Evolutionary conservation across 2,797 vertebrate genomes (phyloP).

Genomic region (Hapalemur alaotrensis): DNA sequence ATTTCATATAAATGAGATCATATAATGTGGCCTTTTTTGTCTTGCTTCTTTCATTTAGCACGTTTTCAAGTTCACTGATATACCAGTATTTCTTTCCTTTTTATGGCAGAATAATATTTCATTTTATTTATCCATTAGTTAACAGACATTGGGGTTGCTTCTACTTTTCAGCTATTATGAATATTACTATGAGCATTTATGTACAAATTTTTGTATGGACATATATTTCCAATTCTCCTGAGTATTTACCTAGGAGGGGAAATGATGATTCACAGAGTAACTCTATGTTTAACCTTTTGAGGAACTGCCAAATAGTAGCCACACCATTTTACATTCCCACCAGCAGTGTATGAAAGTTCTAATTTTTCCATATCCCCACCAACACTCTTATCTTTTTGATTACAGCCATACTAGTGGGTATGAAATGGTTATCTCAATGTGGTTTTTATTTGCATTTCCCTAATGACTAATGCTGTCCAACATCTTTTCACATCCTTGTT

Average conservation of each 20-base stretch:
- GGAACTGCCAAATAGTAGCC: not conserved
- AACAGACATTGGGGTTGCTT: not conserved
- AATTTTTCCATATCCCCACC: not conserved
- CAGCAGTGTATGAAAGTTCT: not conserved
- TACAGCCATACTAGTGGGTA: not conserved
- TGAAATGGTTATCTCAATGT: not conserved
- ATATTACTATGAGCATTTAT: not conserved
- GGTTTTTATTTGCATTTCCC: not conserved
- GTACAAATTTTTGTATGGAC: not conserved
- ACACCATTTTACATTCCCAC: not conserved
- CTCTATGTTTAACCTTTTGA: not conserved
- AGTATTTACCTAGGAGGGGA: not conserved
- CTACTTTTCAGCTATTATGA: not conserved
- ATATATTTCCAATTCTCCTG: not conserved
- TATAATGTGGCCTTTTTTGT: not conserved
- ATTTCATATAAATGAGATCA: slow-evolving; percentile 21
- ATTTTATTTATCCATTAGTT: not conserved
- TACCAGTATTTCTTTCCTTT: not conserved
- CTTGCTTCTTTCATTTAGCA: slow-evolving; percentile 2
- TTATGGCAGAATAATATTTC: not conserved
- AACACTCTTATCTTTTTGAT: not conserved
- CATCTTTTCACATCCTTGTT: not conserved
- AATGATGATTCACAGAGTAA: not conserved
- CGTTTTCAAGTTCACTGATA: not conserved
- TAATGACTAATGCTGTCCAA: not conserved